Evolutionary conservation across 1,140 invertebrate genomes (phyloP), one percentile per base, ranked within the genome.

Genomic region (Drosophila tani): DNA sequence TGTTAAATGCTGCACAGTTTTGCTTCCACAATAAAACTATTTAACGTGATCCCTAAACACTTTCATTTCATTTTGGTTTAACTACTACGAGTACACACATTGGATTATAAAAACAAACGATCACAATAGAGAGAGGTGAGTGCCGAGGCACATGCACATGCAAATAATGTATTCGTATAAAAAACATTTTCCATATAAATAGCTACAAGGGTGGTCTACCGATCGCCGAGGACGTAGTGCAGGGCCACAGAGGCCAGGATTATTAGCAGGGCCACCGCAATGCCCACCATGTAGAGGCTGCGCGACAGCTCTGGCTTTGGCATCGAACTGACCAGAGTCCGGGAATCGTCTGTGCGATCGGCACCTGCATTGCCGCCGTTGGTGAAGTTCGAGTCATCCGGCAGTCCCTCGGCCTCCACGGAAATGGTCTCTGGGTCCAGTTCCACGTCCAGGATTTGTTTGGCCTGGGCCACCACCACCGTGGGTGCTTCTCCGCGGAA

Each of bases 401-500:
- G 82, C 49, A 92, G 40, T 0, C 80, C 85, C 47, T 93, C 92
- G 12, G 85, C 66, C 51, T 93, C 92, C 5, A 67, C 56, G 8
- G 56, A 35, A 43, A 93, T 91, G 5, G 79, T 62, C 40, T 92
- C 83, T 21, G 79, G 69, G 38, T 84, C 82, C 12, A 93, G 70
- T 15, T 93, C 85, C 2, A 93, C 65, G 65, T 93, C 92, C 5
- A 93, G 81, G 19, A 92, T 75, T 62, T 92, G 87, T 50, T 93
- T 92, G 5, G 92, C 92, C 29, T 93, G 92, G 8, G 86, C 73
- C 7, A 91, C 81, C 1, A 78, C 91, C 4, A 92, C 88, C 12
- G 91, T 91, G 55, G 91, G 85, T 1, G 88, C 87, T 64, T 93
- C 92, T 9, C 91, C 92, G 15, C 91, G 85, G 49, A 93, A 93